Conservation (phyloP, 1,140 invertebrate species). For the Globodera ellingtonae region DNA sequence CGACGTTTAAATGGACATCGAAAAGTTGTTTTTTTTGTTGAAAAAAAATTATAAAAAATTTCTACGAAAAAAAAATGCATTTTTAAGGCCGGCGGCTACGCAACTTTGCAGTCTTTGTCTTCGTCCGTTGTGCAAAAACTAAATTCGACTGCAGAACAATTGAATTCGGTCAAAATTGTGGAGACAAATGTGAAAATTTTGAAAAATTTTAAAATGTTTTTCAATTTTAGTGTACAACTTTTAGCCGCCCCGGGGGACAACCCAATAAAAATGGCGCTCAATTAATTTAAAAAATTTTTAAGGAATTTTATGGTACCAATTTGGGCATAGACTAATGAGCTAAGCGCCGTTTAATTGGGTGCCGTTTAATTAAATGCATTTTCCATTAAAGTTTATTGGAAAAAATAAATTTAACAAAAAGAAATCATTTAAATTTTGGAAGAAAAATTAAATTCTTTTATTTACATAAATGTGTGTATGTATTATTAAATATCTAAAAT, state of each 20-base stretch:
- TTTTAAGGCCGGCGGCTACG: background rate
- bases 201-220: background rate
- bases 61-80: background rate
- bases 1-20: conserved; percentile 16
- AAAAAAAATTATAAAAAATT: background rate
- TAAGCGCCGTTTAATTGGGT: no score
- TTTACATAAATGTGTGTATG: background rate
- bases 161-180: conserved; percentile 2
- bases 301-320: no score
- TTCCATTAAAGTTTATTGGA: background rate
- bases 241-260: no score
- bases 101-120: background rate
- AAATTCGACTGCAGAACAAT: background rate
- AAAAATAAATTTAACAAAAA: background rate
- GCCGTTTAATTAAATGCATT: no score
- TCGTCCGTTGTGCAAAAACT: background rate
- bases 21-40: background rate
- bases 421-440: background rate
- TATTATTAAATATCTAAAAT: background rate
- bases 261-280: no score
- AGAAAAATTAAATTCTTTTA: background rate
- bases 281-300: no score
- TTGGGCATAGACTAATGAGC: no score
- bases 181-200: background rate
- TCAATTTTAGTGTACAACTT: background rate